Evolutionary conservation across 2,888 invertebrate genomes (phyloP), one percentile per base, ranked within the genome.

Genomic region (Heliconius ismenius): DNA sequence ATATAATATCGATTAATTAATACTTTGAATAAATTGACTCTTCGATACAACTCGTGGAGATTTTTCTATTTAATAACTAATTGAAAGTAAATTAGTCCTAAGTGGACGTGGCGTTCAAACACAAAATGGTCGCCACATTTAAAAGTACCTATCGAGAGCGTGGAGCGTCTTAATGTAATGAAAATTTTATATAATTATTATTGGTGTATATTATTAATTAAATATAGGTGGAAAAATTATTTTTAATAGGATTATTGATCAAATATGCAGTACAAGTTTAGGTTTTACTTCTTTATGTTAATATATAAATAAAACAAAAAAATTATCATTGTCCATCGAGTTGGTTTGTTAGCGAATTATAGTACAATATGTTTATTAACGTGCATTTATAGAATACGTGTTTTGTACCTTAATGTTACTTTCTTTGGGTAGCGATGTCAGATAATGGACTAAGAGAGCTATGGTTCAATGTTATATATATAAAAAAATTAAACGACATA

Each of bases 371-470:
- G 86, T 86, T 86, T 84, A 86, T 87, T 88, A 84, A 88, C 85
- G 85, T 91, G 92, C 92, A 92, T 92, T 92, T 92, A 92, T 91
- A 91, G 89, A 86, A 83, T 90, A 86, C 81, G 81, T 84, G 82
- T 86, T 86, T 86, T 79, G 69, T 78, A 80, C 68, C 76, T 77
- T 76, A 76, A 77, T 77, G 74, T 80, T 79, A 77, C 74, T 76
- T 78, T 76, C 28, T 64, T 62, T 36, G 67, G 74, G 79, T 76
- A 74, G 79, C 63, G 69, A 73, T 79, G 77, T 79, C 76, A 68
- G 43, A 74, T 32, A 64, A 62, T 65, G 67, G 73, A 54, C n/a
- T 74, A 63, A 75, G 58, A 15, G 60, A 72, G 67, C 54, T 68
- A 75, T 18, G 43, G 21, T n/a, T 60, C 72, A 36, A 60, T 18